Evolutionary conservation across 30 jellyfish, hydroid and myxozoan species (phyloP), one percentile per base, ranked within the genome.

Genomic region (Mastigias papua): DNA sequence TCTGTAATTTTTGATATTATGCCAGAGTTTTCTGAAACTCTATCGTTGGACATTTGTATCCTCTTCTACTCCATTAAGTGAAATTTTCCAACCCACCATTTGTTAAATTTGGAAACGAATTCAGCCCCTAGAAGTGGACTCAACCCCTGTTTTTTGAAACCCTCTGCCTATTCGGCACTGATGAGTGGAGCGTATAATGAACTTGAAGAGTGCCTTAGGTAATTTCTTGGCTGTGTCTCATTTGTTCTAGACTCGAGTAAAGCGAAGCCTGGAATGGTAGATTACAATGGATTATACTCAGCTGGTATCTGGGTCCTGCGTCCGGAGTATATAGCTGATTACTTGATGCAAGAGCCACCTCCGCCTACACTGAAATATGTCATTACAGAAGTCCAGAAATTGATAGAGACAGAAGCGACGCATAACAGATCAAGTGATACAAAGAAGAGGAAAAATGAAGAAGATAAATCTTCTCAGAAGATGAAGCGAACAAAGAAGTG

Each of bases 251-350:
- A 92, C 69, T 68, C 86, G 21, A 81, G 60, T 25, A 91, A 88
- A 68, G 64, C 94, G 6, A 74, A 77, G 69, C 70, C 90, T 21
- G 87, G 93, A n/a, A 48, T 29, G 15, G 29, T 88, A 30, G 92
- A 93, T 65, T 74, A 63, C 73, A 50, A 21, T 8, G 48, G 23
- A 35, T 76, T 93, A 35, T 84, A 78, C 32, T 73, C 87, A 25
- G 87, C 93, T 17, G 96, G 97, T 0, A 80, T 86, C 0, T 86
- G 75, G 93, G 84, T 95, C 15, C 70, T 95, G 20, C 84, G 86
- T 51, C 98, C 98, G 48, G 99, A 95, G n/a, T 95, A 89, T 77
- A 86, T 95, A 16, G 92, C 89, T 16, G 99, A 95, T 37, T 95
- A 78, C 61, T 76, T 95, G 57, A 80, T 95, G 1, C 87, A 46